These are phyloP conservation scores for Germaria angustata DNA, from an alignment of 2,888 invertebrate species.

Conservation along the genomic window DNA sequence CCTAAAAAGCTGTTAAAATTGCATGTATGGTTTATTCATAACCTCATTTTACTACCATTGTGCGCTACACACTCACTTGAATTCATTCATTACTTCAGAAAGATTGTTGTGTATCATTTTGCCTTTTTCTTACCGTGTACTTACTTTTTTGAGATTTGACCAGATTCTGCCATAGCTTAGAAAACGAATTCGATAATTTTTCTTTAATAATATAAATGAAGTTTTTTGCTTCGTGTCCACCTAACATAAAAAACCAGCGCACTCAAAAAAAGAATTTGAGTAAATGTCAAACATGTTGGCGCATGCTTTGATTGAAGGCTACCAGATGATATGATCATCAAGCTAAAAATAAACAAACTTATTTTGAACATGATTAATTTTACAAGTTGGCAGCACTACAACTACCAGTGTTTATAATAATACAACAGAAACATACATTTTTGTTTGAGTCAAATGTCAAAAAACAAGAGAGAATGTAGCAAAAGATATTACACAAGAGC, in stretches of 20 bases:
- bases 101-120: no score
- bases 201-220: constrained; percentile 2
- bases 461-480: no score
- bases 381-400: no score
- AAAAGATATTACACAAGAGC: no score
- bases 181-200: not conserved
- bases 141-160: constrained; percentile 79
- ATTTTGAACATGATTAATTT: no score
- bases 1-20: constrained; percentile 11
- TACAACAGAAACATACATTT: no score
- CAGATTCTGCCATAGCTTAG: constrained; percentile 73
- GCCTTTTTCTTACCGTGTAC: constrained; percentile 51
- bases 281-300: constrained; percentile 50
- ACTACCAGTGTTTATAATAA: no score
- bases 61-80: not conserved
- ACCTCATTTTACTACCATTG: constrained; percentile 64
- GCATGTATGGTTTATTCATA: constrained; percentile 54
- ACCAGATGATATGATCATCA: no score
- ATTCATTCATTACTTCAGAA: no score
- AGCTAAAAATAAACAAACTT: no score
- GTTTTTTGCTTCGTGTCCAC: constrained; percentile 35
- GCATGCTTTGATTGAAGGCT: no score
- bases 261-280: not conserved
- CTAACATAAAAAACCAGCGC: not conserved
- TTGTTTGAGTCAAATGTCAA: no score